These are phyloP conservation scores for Gymnoscopelus braueri DNA, from an alignment of 2,797 vertebrate species.

Conservation along the genomic window DNA sequence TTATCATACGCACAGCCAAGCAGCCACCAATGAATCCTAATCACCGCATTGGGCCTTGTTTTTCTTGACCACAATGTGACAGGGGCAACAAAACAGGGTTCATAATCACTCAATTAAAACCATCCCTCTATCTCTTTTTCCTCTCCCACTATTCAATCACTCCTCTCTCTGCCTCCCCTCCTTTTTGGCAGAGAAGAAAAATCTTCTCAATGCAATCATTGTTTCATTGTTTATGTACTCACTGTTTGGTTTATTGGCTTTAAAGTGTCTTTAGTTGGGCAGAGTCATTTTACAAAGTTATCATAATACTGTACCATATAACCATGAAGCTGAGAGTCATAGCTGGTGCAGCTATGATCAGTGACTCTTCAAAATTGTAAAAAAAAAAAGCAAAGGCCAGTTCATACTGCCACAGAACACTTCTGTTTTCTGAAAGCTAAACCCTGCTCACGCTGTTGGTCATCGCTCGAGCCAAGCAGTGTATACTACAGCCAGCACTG, in stretches of 20 bases:
- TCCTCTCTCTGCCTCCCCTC: conserved; percentile 32
- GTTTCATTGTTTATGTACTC: conserved; percentile 31
- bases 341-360: conserved; percentile 25
- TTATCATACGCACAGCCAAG: conserved; percentile 26
- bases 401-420: too few relatives aligned
- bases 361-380: conserved; percentile 8
- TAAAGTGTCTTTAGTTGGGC: conserved; percentile 20
- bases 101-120: conserved; percentile 65
- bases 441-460: too few relatives aligned
- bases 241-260: conserved; percentile 43
- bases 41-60: conserved; percentile 53
- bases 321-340: conserved; percentile 13
- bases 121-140: conserved; percentile 9
- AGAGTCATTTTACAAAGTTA: conserved; percentile 42
- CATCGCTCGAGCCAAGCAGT: too few relatives aligned
- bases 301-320: conserved; percentile 27
- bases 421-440: too few relatives aligned
- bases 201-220: conserved; percentile 25
- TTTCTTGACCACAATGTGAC: conserved; percentile 37
- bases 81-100: conserved; percentile 31
- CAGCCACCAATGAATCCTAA: conserved; percentile 56
- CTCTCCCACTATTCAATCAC: conserved; percentile 11
- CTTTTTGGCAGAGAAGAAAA: conserved; percentile 11
- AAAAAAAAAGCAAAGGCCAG: background rate
- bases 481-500: too few relatives aligned